Evolutionary conservation across 2,888 invertebrate species (phyloP), one percentile per base, ranked within the genome.

Genomic region (Pheosia gnoma): DNA sequence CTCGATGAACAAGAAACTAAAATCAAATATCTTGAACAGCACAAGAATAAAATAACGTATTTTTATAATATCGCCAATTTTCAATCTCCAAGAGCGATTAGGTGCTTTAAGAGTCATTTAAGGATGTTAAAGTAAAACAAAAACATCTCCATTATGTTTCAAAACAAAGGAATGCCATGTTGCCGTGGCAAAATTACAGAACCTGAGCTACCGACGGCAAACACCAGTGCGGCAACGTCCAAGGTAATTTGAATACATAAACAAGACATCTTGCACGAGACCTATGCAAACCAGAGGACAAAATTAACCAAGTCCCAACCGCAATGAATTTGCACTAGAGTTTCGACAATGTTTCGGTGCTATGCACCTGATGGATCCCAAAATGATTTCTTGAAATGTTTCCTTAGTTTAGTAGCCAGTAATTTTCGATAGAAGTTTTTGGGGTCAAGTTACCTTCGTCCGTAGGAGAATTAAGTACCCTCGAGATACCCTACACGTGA

Each of bases 171-270:
- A 25, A 36, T 52, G 36, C 25, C 43, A 63, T 56, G 56, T 60
- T 59, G n/a, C 41, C n/a, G 36, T 49, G 39, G n/a, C n/a, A 61
- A 65, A 53, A 53, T 53, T 53, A 37, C 37, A 37, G 37, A 0
- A 11, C 37, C 25, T 4, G 10, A 25, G 57, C 59, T 57, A 57
- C 25, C 2, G 25, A 25, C 55, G 54, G 51, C 41, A 60, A 57
- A 49, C 59, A 63, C 60, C 43, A 60, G 37, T 58, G 54, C 51
- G 54, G 45, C 25, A 25, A 9, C 8, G 43, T 41, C 62, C 57
- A 59, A 65, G 25, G 59, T 59, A 58, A 63, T 63, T 61, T 64
- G 61, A 61, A 61, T 65, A 59, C 61, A 59, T 59, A 56, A 68
- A 63, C 66, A 60, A 56, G 37, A 37, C 53, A 53, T 53, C 53